Conservation (phyloP, 2,888 invertebrate species). For the Drosophila heteroneura region DNA sequence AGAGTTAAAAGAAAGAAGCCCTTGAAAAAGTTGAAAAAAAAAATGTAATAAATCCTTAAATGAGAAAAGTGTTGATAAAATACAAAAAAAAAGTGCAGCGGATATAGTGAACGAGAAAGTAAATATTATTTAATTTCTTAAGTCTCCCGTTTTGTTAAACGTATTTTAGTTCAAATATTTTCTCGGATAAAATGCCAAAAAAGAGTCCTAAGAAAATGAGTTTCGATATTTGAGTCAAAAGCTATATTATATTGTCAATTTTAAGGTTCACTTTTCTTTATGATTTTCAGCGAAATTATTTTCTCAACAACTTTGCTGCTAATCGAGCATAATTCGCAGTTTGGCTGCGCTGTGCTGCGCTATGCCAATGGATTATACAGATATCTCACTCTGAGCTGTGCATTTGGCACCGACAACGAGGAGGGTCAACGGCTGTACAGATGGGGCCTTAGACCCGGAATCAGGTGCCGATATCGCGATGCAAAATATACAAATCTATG, state of each 20-base stretch:
- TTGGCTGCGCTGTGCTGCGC: slow-evolving; percentile 39
- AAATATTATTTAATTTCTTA: not conserved
- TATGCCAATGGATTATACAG: not conserved
- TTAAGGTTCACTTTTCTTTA: not conserved
- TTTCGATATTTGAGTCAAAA: not conserved
- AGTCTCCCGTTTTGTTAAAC: not conserved
- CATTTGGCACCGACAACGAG: slow-evolving; percentile 33
- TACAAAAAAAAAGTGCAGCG: not conserved
- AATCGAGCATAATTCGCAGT: slow-evolving; percentile 37
- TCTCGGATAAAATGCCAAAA: not conserved
- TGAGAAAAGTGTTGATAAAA: not conserved
- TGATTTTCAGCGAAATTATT: slow-evolving; percentile 1
- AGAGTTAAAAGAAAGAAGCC: not conserved
- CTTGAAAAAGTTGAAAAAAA: not conserved
- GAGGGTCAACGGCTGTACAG: slow-evolving; percentile 25
- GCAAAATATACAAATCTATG: slow-evolving; percentile 33
- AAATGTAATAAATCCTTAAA: not conserved
- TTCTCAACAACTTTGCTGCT: slow-evolving; percentile 31
- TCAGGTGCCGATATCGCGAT: slow-evolving; percentile 26
- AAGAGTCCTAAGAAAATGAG: not conserved
- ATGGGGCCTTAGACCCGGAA: slow-evolving; percentile 29
- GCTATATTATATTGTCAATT: not conserved
- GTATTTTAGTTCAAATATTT: not conserved
- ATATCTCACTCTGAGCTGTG: slow-evolving; percentile 32
- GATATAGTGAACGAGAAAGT: not conserved